phyloP scores from a whole-genome alignment of 2,113 vertebrate species.

The Dicerorhinus sumatrensis region DNA sequence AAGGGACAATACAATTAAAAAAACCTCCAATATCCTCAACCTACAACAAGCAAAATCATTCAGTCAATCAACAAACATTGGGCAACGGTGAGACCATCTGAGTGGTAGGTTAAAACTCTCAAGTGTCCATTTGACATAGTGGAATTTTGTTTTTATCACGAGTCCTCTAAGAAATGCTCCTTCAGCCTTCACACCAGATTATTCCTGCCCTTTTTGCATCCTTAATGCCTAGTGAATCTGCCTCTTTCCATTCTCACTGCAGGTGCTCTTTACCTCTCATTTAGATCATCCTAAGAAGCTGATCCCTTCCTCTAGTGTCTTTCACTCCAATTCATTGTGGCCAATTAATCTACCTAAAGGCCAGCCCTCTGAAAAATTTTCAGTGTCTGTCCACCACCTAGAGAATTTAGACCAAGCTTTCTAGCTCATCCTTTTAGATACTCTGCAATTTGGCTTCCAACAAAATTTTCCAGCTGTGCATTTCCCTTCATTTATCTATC shows the following conservation, averaged over 20 bases:
- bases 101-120: neutral
- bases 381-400: neutral
- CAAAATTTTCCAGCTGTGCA: neutral
- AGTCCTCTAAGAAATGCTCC: neutral
- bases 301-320: neutral
- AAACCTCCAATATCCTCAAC: neutral
- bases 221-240: neutral
- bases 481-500: neutral
- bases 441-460: neutral
- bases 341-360: neutral
- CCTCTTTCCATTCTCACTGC: neutral
- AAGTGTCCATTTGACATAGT: neutral
- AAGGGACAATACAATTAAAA: neutral
- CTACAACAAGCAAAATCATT: neutral
- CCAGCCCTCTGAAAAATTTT: neutral
- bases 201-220: neutral
- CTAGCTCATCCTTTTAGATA: neutral
- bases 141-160: constrained; percentile 38
- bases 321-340: neutral
- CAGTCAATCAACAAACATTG: neutral
- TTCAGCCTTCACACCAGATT: neutral
- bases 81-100: neutral
- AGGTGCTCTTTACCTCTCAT: neutral
- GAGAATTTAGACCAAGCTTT: neutral
- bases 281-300: neutral